Evolutionary conservation across 1,140 invertebrate genomes (phyloP).

Genomic region (Hycleus cichorii): DNA sequence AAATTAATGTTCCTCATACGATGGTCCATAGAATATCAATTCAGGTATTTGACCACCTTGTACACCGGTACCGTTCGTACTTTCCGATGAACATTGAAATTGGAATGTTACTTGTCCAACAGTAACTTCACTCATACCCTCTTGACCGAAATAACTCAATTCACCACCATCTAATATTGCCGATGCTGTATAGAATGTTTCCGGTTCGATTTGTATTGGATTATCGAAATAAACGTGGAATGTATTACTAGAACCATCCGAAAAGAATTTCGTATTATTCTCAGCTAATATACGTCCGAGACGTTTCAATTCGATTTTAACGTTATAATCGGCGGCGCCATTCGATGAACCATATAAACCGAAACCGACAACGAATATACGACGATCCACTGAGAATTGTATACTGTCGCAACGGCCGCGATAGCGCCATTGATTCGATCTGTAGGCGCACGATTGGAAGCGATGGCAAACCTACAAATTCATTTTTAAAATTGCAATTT

Average conservation of each 20-base stretch:
- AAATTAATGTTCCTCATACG: slow-evolving; percentile 45
- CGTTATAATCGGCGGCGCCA: slow-evolving; percentile 83
- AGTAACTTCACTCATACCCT: slow-evolving; percentile 84
- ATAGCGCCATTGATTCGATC: slow-evolving; percentile 93
- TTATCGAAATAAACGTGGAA: slow-evolving; percentile 91
- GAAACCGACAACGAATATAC: slow-evolving; percentile 89
- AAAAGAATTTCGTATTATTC: slow-evolving; percentile 87
- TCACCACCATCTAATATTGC: slow-evolving; percentile 84
- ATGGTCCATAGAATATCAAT: slow-evolving; percentile 83
- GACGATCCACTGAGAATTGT: slow-evolving; percentile 85
- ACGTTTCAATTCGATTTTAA: slow-evolving; percentile 83
- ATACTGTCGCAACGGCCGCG: slow-evolving; percentile 86
- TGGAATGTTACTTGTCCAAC: slow-evolving; percentile 86
- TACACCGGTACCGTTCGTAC: slow-evolving; percentile 89
- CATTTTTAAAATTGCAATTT: neutral
- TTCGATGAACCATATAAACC: slow-evolving; percentile 88
- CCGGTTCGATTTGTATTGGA: slow-evolving; percentile 86
- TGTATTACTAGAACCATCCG: slow-evolving; percentile 87
- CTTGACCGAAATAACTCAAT: slow-evolving; percentile 91
- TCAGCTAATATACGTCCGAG: slow-evolving; percentile 77
- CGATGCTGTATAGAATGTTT: slow-evolving; percentile 84
- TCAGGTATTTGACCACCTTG: slow-evolving; percentile 93
- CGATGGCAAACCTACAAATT: slow-evolving; percentile 73
- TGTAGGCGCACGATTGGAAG: slow-evolving; percentile 92
- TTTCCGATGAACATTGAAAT: slow-evolving; percentile 90